Evolutionary conservation across 2,797 vertebrate genomes (phyloP), one percentile per base, ranked within the genome.

Genomic region (Thunnus albacares): DNA sequence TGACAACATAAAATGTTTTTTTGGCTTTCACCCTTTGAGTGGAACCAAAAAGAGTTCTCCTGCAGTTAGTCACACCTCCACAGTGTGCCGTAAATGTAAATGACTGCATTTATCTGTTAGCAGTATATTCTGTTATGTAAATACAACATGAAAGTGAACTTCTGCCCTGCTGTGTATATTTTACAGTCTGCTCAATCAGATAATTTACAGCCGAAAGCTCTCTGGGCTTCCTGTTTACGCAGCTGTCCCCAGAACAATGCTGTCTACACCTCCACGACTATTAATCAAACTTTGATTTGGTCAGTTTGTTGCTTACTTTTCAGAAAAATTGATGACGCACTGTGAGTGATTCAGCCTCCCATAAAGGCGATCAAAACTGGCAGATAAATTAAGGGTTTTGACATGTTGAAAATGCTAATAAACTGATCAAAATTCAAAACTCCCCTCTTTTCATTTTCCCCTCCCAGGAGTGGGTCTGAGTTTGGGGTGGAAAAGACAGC

Each of bases 241-340:
- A 82, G 84, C 89, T 88, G 83, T 87, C 88, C 77, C 80, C 59
- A 62, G 52, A 80, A 91, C 89, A 90, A 87, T 86, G 78, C 65
- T 62, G 70, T 73, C 57, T 71, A 67, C 43, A 75, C 65, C 47
- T 52, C 61, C 35, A 56, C 33, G 67, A 69, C 82, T 75, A 90
- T 91, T 82, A 91, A 89, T 93, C 91, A 91, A 75, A 77, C 43
- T 86, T 88, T 85, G 71, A 83, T 87, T 89, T 82, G 84, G 83
- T 93, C 91, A 89, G 76, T 88, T 89, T 93, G 82, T 91, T 89
- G 88, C 92, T 88, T 87, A 90, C 87, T 90, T 87, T 87, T 85
- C 88, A 89, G 69, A 89, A 89, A 84, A 90, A 77, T 1, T 77
- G 70, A 89, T 90, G 87, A 89, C 62, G n/a, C 62, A 67, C 78